Base-by-base conservation (phyloP, 1,140 invertebrate genomes). In the Phymastichus coffea region DNA sequence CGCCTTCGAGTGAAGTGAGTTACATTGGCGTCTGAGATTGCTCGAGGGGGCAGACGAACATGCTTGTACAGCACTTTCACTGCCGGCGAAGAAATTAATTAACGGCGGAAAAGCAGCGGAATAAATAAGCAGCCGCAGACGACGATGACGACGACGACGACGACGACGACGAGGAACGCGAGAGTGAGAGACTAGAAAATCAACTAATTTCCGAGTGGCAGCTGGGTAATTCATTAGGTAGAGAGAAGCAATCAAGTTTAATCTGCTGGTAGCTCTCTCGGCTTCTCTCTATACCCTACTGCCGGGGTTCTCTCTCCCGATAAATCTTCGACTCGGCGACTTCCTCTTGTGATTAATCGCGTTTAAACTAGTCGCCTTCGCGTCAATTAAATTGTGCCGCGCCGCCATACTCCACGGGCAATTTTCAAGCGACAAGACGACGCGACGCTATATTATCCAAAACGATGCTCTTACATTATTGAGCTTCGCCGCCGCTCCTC, bases 361-460 rank as follows among this genome's bases (percentile, higher is more conserved):
- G 66, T 73, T 76, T 74, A 75, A 77, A 77, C 72, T 75, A 73
- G 72, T 73, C 69, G 71, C 70, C 73, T 72, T 66, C 65, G 70
- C 70, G 72, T 68, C 74, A 72, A 78, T 78, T 76, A 78, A 75
- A 70, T 71, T 66, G 67, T 62, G 63, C 58, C 61, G 63, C 57
- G 54, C 64, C 61, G 54, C 63, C 40, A 37, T 37, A 37, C 35
- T 14, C 37, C 9, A 61, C 25, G 30, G 33, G 2, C 15, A 14
- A 59, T 41, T 55, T 30, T 33, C 4, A 28, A 25, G 30, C 14
- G 15, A 26, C 9, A 33, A 20, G 37, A 61, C 49, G 48, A 63
- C 33, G 41, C 12, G 28, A 57, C 61, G 33, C n/a, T n/a, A n/a
- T n/a, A n/a, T n/a, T n/a, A n/a, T n/a, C n/a, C n/a, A 38, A 35